Percentiles rank a stretch among this genome's conserved stretches.
Evolutionary conservation across 2,797 vertebrate species (phyloP).

Genomic region (Pygocentrus nattereri): DNA sequence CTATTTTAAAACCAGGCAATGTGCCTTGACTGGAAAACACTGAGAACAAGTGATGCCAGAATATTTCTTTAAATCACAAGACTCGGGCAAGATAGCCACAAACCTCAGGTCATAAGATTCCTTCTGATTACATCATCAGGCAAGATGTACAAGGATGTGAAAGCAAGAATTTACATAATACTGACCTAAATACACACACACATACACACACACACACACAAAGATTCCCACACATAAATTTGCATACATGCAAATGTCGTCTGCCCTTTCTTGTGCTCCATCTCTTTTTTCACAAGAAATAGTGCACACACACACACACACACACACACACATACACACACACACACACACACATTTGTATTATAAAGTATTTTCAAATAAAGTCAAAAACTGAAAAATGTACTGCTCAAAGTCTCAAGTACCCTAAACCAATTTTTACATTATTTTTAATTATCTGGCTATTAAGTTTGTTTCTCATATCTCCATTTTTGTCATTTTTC

Average conservation of each 20-base stretch:
- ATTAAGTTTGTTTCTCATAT: too few relatives aligned
- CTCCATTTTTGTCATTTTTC: too few relatives aligned
- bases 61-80: not conserved
- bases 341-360: not conserved
- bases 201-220: slow-evolving; percentile 5
- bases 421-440: too few relatives aligned
- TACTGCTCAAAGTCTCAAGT: too few relatives aligned
- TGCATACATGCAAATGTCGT: slow-evolving; percentile 36
- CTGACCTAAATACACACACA: not conserved
- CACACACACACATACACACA: not conserved
- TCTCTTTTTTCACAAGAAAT: slow-evolving; percentile 66
- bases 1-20: not conserved
- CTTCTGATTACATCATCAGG: slow-evolving; percentile 12
- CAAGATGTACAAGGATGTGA: slow-evolving; percentile 8
- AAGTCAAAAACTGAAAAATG: too few relatives aligned
- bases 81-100: not conserved
- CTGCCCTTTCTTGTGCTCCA: slow-evolving; percentile 11
- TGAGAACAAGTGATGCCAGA: too few relatives aligned
- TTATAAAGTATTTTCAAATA: too few relatives aligned
- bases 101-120: slow-evolving; percentile 28
- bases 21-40: not conserved
- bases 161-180: slow-evolving; percentile 9
- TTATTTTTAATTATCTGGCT: too few relatives aligned
- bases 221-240: not conserved
- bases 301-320: slow-evolving; percentile 45